phyloP scores from a whole-genome alignment of 1,140 invertebrate genomes.

The Tetragonula clypearis region DNA sequence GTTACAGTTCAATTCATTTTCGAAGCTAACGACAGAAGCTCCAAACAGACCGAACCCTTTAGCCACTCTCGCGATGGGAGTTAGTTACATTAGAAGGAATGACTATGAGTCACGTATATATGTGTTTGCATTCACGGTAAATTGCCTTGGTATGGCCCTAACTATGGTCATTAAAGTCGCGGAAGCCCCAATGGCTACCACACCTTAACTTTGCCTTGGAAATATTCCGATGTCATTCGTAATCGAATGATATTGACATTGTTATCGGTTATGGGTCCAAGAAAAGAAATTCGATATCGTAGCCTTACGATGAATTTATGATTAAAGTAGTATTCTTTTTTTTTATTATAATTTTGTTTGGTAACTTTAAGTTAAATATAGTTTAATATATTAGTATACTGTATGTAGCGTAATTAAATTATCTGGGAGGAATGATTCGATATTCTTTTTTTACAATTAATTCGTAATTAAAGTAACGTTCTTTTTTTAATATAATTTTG shows the following conservation, averaged over 20 bases:
- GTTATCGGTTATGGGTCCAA: too few relatives aligned
- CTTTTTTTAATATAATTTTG: too few relatives aligned
- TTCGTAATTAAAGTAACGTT: too few relatives aligned
- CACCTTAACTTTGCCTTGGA: conserved; percentile 17
- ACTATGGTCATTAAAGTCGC: conserved; percentile 38
- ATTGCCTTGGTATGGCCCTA: conserved; percentile 28
- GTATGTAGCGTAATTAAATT: too few relatives aligned
- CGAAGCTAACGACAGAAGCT: conserved; percentile 35
- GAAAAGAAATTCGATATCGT: neutral
- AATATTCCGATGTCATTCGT: neutral
- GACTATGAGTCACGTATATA: conserved; percentile 41
- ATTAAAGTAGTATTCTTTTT: neutral
- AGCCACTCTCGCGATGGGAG: conserved; percentile 30
- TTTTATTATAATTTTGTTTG: neutral
- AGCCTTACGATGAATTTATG: neutral
- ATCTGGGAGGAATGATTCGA: too few relatives aligned
- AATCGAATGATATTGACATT: neutral
- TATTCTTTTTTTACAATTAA: too few relatives aligned
- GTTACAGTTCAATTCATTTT: conserved; percentile 42
- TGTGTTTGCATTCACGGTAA: conserved; percentile 32
- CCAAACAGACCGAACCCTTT: conserved; percentile 31
- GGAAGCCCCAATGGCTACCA: conserved; percentile 35
- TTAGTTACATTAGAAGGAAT: conserved; percentile 49
- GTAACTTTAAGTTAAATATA: too few relatives aligned
- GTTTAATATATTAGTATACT: too few relatives aligned